Evolutionary conservation across 2,797 vertebrate genomes (phyloP).

Genomic region (Protosalanx chinensis): DNA sequence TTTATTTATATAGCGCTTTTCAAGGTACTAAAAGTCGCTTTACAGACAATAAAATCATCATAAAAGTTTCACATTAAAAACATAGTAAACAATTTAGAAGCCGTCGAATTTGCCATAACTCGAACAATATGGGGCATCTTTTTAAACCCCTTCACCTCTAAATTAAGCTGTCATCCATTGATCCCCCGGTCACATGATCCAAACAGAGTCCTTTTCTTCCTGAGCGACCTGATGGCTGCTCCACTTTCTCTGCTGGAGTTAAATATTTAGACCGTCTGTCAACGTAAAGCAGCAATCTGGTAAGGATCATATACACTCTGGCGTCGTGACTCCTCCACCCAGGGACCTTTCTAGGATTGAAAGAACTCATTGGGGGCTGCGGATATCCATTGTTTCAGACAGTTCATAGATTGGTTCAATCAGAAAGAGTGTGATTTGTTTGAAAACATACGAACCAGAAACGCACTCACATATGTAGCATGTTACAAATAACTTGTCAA

Average conservation of each 20-base stretch:
- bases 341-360: too few species aligned
- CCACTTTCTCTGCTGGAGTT: conserved; percentile 45
- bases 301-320: conserved; percentile 23
- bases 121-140: background rate
- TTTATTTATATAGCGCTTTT: too few species aligned
- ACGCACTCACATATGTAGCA: too few species aligned
- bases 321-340: background rate
- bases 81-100: background rate
- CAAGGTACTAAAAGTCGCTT: too few species aligned
- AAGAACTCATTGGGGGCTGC: too few species aligned
- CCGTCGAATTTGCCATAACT: background rate
- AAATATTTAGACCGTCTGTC: conserved; percentile 51
- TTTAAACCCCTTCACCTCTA: background rate
- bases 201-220: conserved; percentile 47
- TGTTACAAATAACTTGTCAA: too few species aligned
- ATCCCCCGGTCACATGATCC: conserved; percentile 38
- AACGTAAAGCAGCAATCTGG: conserved; percentile 38
- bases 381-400: too few species aligned
- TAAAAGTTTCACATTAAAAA: too few species aligned
- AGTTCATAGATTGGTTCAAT: too few species aligned
- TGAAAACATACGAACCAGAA: too few species aligned
- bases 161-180: conserved; percentile 48
- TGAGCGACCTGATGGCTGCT: conserved; percentile 48
- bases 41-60: too few species aligned
- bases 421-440: too few species aligned